These are phyloP conservation scores for Plecotus auritus DNA, from an alignment of 2,113 vertebrate genomes.

Conservation along the genomic window DNA sequence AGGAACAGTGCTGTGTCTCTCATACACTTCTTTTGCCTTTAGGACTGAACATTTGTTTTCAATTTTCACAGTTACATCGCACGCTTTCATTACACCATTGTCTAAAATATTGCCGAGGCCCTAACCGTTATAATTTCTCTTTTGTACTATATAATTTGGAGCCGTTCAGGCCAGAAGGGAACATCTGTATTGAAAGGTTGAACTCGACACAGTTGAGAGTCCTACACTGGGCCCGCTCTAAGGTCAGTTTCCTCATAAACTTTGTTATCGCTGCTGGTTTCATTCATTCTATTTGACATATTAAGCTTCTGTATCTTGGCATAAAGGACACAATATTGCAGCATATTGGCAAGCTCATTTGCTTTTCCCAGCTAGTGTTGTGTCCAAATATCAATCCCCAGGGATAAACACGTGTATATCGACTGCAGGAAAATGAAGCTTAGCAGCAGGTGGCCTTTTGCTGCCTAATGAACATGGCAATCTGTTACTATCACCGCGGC, in stretches of 20 bases:
- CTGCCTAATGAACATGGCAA: conserved; percentile 99
- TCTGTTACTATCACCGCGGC: conserved; percentile 95
- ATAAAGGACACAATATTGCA: conserved; percentile 98
- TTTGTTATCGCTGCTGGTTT: conserved; percentile 87
- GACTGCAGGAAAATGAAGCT: conserved; percentile 91
- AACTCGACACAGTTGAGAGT: conserved; percentile 71
- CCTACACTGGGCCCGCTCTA: conserved; percentile 74
- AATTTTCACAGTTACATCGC: conserved; percentile 79
- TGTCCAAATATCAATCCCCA: conserved; percentile 93
- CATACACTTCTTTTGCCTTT: conserved; percentile 52
- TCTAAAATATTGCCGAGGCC: conserved; percentile 76
- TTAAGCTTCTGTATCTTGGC: conserved; percentile 96
- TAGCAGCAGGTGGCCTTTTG: conserved; percentile 99
- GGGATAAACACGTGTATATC: conserved; percentile 94
- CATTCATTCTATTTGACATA: conserved; percentile 96
- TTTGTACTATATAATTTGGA: conserved; percentile 83
- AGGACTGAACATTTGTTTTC: conserved; percentile 80
- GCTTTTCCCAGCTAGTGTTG: conserved; percentile 94
- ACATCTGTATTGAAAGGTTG: conserved; percentile 80
- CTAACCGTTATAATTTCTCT: conserved; percentile 80
- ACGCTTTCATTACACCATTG: conserved; percentile 80
- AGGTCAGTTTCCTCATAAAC: conserved; percentile 85
- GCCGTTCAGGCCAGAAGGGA: conserved; percentile 77
- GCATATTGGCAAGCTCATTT: conserved; percentile 99
- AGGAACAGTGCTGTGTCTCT: conserved; percentile 68